Evolutionary conservation across 1,140 invertebrate species (phyloP).

Genomic region (Philopotamus ludificatus): DNA sequence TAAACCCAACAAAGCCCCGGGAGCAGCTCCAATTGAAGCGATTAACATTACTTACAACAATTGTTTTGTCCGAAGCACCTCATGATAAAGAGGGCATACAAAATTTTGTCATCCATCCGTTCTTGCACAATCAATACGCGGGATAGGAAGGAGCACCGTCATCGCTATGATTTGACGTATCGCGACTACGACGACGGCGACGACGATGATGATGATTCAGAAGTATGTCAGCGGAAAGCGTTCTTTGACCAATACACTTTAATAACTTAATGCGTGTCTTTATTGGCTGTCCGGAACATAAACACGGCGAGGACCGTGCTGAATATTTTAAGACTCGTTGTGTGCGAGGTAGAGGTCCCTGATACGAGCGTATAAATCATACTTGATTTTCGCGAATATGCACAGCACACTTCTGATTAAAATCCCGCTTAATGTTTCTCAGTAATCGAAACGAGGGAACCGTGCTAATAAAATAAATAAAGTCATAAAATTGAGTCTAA

Average conservation of each 20-base stretch:
- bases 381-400: too few relatives aligned
- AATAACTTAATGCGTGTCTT: slow-evolving; percentile 22
- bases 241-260: slow-evolving; percentile 18
- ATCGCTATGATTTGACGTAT: background rate
- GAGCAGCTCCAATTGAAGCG: too few relatives aligned
- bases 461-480: too few relatives aligned
- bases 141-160: slow-evolving; percentile 10
- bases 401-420: too few relatives aligned
- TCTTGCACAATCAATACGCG: slow-evolving; percentile 23
- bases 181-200: slow-evolving; percentile 1
- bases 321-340: slow-evolving; percentile 3
- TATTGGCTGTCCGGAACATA: slow-evolving; percentile 3
- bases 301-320: slow-evolving; percentile 4
- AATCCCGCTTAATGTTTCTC: too few relatives aligned
- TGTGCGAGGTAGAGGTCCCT: too few relatives aligned
- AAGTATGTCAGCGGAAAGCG: slow-evolving; percentile 28
- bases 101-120: slow-evolving; percentile 5
- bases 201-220: slow-evolving; percentile 25
- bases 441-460: too few relatives aligned
- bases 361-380: too few relatives aligned
- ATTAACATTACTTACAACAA: too few relatives aligned
- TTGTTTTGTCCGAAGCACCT: too few relatives aligned
- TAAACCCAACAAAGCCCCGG: slow-evolving; percentile 5
- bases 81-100: too few relatives aligned
- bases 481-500: too few relatives aligned